Base-by-base conservation (phyloP, 2,113 vertebrate genomes). In the Dasyprocta punctata region DNA sequence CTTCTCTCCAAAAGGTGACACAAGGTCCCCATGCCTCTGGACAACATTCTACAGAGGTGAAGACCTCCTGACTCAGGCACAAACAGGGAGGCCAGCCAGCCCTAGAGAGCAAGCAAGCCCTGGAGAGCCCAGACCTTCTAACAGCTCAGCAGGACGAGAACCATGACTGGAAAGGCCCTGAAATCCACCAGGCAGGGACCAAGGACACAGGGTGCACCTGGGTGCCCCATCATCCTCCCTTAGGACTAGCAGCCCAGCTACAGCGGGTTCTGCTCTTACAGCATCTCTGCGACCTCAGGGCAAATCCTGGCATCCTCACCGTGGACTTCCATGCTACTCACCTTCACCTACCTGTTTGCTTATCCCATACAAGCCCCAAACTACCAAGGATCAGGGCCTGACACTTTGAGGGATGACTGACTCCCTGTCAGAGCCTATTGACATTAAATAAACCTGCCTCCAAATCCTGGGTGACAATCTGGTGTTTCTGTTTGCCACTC, bases 321-420 rank as follows among this genome's bases (percentile, higher is more conserved):
- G 30, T 20, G 65, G 82, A 60, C 2, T 2, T 2, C 2, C 17
- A 2, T 1, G 3, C 30, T 8, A 0, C 0, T 30, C 36, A 7
- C 20, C 87, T 67, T 44, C 44, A 56, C 54, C 54, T 56, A 56
- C 36, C 36, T 17, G 16, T 7, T 36, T 69, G 65, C 36, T 69
- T 69, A 69, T n/a, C 65, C 36, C 30, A 65, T 33, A 13, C 14
- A 65, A 65, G 63, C 63, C 65, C 65, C 33, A n/a, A n/a, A 69
- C 17, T 3, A 69, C 67, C 17, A n/a, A n/a, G 67, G 67, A 69
- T 69, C 67, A 38, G 33, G 36, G 33, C 36, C 65, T 69, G 33
- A 69, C 16, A 69, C 38, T 69, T 69, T 69, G 67, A 17, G 65
- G 16, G 67, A n/a, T 17, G 67, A n/a, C 17, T 69, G 36, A 69